A percentile compares a stretch with the other conserved stretches of the same genome.
phyloP scores from a whole-genome alignment of 2,797 vertebrate genomes.

The Cossypha polioptera region DNA sequence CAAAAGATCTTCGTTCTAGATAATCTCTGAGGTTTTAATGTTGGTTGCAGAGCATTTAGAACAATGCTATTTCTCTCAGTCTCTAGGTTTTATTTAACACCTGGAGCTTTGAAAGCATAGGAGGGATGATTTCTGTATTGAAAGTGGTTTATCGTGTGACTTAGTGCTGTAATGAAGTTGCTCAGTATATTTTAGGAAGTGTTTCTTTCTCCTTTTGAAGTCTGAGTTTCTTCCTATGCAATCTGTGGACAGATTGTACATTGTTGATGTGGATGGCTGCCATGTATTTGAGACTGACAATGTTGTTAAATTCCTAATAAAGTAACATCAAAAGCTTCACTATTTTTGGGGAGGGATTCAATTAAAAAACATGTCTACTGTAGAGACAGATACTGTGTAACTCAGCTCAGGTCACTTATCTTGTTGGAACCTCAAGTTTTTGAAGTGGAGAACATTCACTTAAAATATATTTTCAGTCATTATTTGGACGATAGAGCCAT shows the following conservation, averaged over 20 bases:
- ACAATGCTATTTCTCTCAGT: neutral
- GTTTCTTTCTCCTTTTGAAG: neutral
- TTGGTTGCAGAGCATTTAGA: neutral
- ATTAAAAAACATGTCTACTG: neutral
- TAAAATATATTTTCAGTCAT: slow-evolving; percentile 83
- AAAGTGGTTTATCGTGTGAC: neutral
- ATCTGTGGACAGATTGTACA: neutral
- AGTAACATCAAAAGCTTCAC: slow-evolving; percentile 9
- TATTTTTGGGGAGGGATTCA: slow-evolving; percentile 11
- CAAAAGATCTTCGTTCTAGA: neutral
- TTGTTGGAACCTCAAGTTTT: slow-evolving; percentile 66
- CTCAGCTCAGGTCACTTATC: slow-evolving; percentile 53
- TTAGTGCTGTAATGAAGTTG: neutral
- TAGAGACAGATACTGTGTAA: slow-evolving; percentile 39
- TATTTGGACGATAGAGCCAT: slow-evolving; percentile 87
- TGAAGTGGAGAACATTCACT: slow-evolving; percentile 69
- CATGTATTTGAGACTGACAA: neutral
- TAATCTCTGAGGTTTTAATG: neutral
- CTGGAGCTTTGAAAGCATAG: neutral
- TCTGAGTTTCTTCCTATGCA: neutral
- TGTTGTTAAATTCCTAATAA: slow-evolving; percentile 32
- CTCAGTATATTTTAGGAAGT: neutral
- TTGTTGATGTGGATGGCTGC: neutral
- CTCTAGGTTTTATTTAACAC: neutral
- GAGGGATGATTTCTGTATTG: neutral